Base-by-base conservation (phyloP, 2,888 invertebrate species). In the Philhelius pedissequus region DNA sequence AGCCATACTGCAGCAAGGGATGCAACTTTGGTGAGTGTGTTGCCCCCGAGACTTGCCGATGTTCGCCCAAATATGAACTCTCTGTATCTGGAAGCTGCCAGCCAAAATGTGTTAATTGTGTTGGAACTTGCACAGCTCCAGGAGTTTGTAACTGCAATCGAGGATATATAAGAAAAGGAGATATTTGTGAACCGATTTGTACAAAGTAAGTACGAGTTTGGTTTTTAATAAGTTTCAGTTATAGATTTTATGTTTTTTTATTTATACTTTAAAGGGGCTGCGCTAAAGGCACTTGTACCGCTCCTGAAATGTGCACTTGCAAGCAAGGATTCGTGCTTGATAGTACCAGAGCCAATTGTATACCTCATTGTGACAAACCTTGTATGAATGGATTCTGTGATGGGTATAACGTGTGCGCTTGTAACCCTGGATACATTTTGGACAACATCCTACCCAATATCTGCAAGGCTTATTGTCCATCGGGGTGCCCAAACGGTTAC, bases 401-500 rank as follows among this genome's bases (percentile, higher is more conserved):
- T 94, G 96, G 91, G 89, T 91, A 76, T 13, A 93, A 94, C 83
- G 90, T 92, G 1, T 96, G 96, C 89, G 91, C 92, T 7, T 94
- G 94, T 86, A 92, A 93, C 71, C 79, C 90, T 11, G 94, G 94
- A 43, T 94, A 93, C 74, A 86, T 91, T 0, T 77, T 88, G 35
- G 93, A 94, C 86, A 90, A 89, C 1, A 54, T 79, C 4, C 89
- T 89, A 73, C 86, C 87, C 0, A 89, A 89, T 56, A 92, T 93
- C 69, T 95, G 95, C 86, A 87, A 93, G 6, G 93, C 95, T 0
- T 91, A 93, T 84, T 96, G 96, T 87, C 92, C 93, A 0, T 93
- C 93, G n/a, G 96, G 96, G 0, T 96, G 96, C 87, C 92, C 92
- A 7, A 96, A 96, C 88, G 96, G 96, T 0, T 92, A 93, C 20